A percentile compares a stretch with the other conserved stretches of the same genome.
phyloP scores from a whole-genome alignment of 2,113 vertebrate genomes.

The Pungitius pungitius region DNA sequence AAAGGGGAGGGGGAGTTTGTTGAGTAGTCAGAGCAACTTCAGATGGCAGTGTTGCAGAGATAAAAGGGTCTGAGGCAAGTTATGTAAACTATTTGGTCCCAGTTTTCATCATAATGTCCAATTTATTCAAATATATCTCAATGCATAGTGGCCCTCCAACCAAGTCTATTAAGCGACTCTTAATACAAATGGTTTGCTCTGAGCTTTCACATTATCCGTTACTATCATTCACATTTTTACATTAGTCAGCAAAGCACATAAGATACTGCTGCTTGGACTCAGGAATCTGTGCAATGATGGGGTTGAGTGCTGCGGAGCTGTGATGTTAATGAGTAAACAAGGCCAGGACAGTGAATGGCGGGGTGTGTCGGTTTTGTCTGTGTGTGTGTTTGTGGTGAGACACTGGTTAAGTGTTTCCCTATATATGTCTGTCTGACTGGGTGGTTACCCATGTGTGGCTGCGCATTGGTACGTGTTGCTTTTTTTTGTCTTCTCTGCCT shows the following conservation, averaged over 20 bases:
- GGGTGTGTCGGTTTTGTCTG: conserved; percentile 62
- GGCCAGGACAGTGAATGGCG: conserved; percentile 54
- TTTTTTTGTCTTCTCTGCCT: conserved; percentile 21
- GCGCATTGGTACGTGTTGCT: conserved; percentile 21
- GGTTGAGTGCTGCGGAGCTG: conserved; percentile 59
- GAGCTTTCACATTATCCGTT: not conserved
- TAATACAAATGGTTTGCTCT: not conserved
- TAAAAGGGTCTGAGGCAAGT: not conserved
- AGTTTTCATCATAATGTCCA: conserved; percentile 6
- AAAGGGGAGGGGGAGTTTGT: not conserved
- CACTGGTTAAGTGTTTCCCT: conserved; percentile 70
- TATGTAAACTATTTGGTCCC: conserved; percentile 6
- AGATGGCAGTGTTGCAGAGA: conserved; percentile 70
- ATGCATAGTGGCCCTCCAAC: not conserved
- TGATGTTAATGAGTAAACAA: conserved; percentile 73
- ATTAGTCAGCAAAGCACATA: conserved; percentile 42
- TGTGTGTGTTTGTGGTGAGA: conserved; percentile 74
- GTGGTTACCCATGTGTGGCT: conserved; percentile 57
- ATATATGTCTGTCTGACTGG: conserved; percentile 75
- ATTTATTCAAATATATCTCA: conserved; percentile 5
- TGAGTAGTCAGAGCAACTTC: conserved; percentile 16
- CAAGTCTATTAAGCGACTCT: not conserved
- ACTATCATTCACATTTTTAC: not conserved
- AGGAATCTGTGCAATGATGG: conserved; percentile 71
- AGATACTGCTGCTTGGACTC: conserved; percentile 39